Conservation (phyloP, 2,113 vertebrate species). For the Proteles cristata region DNA sequence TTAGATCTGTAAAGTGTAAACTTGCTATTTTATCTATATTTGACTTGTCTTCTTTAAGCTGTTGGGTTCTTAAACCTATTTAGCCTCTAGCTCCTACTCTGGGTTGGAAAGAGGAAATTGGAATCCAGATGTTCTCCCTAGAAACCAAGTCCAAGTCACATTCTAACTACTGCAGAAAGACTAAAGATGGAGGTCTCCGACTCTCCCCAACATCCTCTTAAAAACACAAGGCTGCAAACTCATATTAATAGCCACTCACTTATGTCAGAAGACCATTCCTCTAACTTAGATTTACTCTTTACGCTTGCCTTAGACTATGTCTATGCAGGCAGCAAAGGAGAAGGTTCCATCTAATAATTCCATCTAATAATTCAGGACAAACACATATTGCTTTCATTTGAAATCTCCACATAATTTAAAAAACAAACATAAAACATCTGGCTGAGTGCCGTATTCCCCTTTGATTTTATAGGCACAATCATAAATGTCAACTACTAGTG, state of each 20-base stretch:
- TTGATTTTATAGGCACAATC: background rate
- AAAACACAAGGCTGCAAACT: conserved; percentile 18
- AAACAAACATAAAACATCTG: background rate
- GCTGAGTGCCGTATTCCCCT: background rate
- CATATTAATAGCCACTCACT: background rate
- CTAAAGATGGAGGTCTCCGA: background rate
- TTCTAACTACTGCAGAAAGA: background rate
- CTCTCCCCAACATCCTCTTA: background rate
- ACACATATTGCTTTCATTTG: conserved; percentile 49
- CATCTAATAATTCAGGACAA: background rate
- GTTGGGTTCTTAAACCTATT: background rate
- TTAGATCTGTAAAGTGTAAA: background rate
- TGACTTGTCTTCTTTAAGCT: conserved; percentile 32
- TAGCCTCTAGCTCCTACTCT: conserved; percentile 12
- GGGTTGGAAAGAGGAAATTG: background rate
- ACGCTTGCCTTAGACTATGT: background rate
- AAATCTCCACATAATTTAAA: conserved; percentile 36
- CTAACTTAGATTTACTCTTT: background rate
- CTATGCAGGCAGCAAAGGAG: conserved; percentile 3
- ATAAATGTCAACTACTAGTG: background rate
- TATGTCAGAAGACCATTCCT: background rate
- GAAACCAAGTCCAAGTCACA: background rate
- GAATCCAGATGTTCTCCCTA: conserved; percentile 10
- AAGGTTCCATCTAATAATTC: conserved; percentile 27
- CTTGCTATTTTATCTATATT: conserved; percentile 11